A percentile compares a stretch with the other conserved stretches of the same genome.
These are phyloP conservation scores for Lophura nycthemera DNA, from an alignment of 2,113 vertebrate species.

Conservation along the genomic window DNA sequence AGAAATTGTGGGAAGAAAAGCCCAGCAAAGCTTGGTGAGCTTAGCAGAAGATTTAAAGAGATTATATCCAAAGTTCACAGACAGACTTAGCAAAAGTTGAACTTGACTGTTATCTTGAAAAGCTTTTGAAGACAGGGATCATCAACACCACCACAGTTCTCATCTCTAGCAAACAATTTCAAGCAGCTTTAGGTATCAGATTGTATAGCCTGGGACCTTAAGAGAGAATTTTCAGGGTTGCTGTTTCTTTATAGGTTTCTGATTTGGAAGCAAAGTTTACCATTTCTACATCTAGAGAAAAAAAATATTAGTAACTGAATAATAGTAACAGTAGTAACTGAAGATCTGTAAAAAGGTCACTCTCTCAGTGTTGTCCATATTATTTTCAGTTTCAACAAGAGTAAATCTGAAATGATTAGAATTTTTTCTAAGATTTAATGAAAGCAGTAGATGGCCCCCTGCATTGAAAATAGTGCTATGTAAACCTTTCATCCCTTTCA, in stretches of 20 bases:
- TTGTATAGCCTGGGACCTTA: constrained; percentile 10
- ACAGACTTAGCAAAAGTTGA: constrained; percentile 71
- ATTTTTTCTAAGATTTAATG: not conserved
- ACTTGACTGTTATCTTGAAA: constrained; percentile 74
- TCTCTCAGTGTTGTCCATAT: not conserved
- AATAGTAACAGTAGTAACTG: not conserved
- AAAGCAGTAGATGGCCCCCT: not conserved
- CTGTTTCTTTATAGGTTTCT: constrained; percentile 50
- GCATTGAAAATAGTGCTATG: not conserved
- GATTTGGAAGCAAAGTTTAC: constrained; percentile 67
- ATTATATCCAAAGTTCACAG: constrained; percentile 75
- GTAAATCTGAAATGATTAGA: not conserved
- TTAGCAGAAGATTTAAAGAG: constrained; percentile 74
- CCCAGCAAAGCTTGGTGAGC: constrained; percentile 57
- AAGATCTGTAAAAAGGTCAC: not conserved
- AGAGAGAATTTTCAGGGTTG: constrained; percentile 47
- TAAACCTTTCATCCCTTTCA: not conserved
- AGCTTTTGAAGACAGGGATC: constrained; percentile 58
- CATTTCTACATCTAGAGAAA: not conserved
- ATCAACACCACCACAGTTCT: constrained; percentile 61
- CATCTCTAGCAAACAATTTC: constrained; percentile 71
- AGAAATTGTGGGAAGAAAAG: constrained; percentile 44
- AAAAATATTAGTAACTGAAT: not conserved
- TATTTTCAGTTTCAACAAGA: not conserved
- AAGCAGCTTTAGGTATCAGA: constrained; percentile 77